phyloP scores from a whole-genome alignment of 2,888 invertebrate species.

The Acanthoscelides obtectus region DNA sequence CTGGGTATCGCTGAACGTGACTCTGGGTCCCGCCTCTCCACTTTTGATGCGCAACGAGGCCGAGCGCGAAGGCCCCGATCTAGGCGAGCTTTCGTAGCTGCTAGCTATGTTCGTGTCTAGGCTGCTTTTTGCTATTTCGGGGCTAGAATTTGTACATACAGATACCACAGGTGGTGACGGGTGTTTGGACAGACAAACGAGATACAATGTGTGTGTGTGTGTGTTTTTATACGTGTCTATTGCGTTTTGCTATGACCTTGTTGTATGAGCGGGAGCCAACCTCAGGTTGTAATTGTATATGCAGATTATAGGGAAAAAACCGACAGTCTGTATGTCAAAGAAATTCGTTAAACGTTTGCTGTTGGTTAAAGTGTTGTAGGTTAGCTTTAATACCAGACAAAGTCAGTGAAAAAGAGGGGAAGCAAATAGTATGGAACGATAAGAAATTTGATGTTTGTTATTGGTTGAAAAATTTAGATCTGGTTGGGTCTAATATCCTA shows the following conservation, averaged over 20 bases:
- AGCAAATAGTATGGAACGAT: too few species aligned
- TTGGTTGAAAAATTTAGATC: too few species aligned
- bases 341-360: too few species aligned
- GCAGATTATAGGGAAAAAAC: not conserved
- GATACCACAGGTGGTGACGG: not conserved
- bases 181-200: not conserved
- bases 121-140: constrained; percentile 50
- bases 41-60: constrained; percentile 61
- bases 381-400: too few species aligned
- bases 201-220: not conserved
- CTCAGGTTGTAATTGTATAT: not conserved
- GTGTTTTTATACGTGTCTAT: not conserved
- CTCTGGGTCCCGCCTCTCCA: constrained; percentile 49
- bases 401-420: too few species aligned
- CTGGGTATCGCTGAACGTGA: constrained; percentile 59
- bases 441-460: too few species aligned
- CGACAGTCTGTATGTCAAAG: too few species aligned
- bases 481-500: too few species aligned
- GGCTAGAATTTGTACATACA: constrained; percentile 28
- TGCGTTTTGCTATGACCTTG: not conserved
- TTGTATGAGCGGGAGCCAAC: not conserved
- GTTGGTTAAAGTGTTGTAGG: too few species aligned
- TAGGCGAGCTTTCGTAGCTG: constrained; percentile 70
- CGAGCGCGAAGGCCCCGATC: constrained; percentile 65
- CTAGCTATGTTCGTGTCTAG: constrained; percentile 47